These are phyloP conservation scores for Cyrtonyx montezumae DNA, from an alignment of 2,113 vertebrate genomes.

Conservation along the genomic window DNA sequence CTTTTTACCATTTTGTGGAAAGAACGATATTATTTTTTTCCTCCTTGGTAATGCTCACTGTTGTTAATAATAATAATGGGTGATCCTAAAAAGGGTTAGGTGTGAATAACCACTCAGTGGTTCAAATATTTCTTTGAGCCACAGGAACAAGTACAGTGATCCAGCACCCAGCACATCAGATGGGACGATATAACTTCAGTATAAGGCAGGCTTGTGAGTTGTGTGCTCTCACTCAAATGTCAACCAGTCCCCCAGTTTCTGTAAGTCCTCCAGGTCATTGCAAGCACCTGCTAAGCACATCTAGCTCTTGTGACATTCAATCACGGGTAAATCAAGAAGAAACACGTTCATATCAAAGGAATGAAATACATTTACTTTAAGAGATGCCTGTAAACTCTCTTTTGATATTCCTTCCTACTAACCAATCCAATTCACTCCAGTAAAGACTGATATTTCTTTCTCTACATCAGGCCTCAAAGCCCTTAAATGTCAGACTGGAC, in stretches of 20 bases:
- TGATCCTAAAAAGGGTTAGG: conserved; percentile 13
- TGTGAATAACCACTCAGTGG: conserved; percentile 16
- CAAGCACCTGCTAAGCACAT: conserved; percentile 7
- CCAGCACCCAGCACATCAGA: background rate
- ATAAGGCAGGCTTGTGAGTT: background rate
- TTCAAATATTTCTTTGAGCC: background rate
- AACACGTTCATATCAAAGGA: background rate
- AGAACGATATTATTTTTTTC: conserved; percentile 17
- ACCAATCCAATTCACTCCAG: background rate
- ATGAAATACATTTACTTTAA: conserved; percentile 38
- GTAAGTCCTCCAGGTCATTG: background rate
- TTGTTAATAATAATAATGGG: conserved; percentile 45
- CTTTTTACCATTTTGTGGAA: conserved; percentile 50
- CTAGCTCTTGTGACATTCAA: background rate
- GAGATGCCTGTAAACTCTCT: background rate
- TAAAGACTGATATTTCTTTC: conserved; percentile 47
- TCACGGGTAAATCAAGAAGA: conserved; percentile 40
- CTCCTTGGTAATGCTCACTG: background rate
- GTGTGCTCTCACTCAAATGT: background rate
- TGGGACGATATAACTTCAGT: background rate
- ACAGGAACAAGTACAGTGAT: background rate
- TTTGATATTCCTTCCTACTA: conserved; percentile 30
- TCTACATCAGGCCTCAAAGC: conserved; percentile 6
- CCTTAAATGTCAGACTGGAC: conserved; percentile 33
- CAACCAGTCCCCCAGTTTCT: background rate